These are phyloP conservation scores for Dallia pectoralis DNA, from an alignment of 2,797 vertebrate genomes.

Conservation along the genomic window DNA sequence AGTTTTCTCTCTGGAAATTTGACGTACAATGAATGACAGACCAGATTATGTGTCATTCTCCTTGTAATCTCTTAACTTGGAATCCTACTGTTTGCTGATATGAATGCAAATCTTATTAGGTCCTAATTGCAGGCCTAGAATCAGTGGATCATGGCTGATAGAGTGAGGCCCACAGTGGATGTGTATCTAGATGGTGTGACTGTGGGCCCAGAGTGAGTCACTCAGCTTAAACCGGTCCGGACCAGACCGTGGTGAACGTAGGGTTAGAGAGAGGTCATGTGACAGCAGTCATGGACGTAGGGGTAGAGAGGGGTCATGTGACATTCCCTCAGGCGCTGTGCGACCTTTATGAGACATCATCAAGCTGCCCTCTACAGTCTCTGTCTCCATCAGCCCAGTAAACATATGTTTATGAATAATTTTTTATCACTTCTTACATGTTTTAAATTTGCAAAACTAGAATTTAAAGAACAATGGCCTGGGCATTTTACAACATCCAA, in stretches of 20 bases:
- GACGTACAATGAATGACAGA: neutral
- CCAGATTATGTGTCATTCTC: neutral
- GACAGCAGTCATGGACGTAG: neutral
- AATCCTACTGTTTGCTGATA: neutral
- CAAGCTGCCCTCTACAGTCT: neutral
- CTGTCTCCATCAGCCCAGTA: neutral
- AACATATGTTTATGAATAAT: no score
- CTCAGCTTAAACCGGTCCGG: conserved; percentile 7
- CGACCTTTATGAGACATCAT: conserved; percentile 10
- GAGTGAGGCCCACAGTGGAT: neutral
- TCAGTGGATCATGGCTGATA: neutral
- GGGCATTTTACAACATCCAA: no score
- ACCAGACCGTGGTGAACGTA: conserved; percentile 6
- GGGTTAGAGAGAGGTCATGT: neutral
- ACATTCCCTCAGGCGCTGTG: neutral
- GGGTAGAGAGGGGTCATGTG: neutral
- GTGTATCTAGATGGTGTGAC: conserved; percentile 20
- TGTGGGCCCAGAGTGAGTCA: conserved; percentile 14
- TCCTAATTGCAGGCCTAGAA: neutral
- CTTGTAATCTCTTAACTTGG: neutral
- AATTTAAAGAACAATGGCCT: no score
- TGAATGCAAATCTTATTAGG: neutral
- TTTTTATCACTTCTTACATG: no score
- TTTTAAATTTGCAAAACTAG: no score
- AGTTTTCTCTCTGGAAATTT: neutral